Conservation (phyloP, 2,888 invertebrate species). For the Pristionchus exspectatus region DNA sequence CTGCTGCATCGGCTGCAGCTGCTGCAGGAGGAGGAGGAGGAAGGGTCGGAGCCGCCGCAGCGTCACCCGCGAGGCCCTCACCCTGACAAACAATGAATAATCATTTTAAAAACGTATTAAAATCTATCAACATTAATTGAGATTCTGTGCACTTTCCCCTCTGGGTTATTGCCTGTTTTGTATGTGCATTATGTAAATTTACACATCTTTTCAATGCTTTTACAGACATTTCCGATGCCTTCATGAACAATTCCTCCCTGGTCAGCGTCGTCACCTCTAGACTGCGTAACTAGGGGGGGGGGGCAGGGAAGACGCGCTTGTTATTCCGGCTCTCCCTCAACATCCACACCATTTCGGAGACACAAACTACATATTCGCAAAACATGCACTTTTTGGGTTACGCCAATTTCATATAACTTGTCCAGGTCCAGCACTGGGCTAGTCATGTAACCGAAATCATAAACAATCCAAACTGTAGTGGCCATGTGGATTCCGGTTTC, state of each 20-base stretch:
- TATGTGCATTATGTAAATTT: too few relatives aligned
- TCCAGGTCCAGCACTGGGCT: not conserved
- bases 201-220: not conserved
- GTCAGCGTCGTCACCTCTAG: too few relatives aligned
- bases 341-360: not conserved
- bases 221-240: not conserved
- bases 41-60: not conserved
- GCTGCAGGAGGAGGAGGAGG: too few relatives aligned
- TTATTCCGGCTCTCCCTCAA: not conserved
- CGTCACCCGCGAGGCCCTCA: conserved; percentile 50
- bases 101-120: not conserved
- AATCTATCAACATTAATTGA: too few relatives aligned
- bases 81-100: not conserved
- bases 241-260: not conserved
- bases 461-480: too few relatives aligned
- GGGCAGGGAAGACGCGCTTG: not conserved
- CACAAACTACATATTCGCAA: not conserved
- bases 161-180: too few relatives aligned
- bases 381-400: not conserved
- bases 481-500: not conserved
- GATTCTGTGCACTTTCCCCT: too few relatives aligned
- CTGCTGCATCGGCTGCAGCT: not conserved
- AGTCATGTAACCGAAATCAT: not conserved
- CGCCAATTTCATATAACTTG: not conserved
- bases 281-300: not conserved